phyloP scores from a whole-genome alignment of 2,113 vertebrate species.

The Cynoglossus semilaevis region DNA sequence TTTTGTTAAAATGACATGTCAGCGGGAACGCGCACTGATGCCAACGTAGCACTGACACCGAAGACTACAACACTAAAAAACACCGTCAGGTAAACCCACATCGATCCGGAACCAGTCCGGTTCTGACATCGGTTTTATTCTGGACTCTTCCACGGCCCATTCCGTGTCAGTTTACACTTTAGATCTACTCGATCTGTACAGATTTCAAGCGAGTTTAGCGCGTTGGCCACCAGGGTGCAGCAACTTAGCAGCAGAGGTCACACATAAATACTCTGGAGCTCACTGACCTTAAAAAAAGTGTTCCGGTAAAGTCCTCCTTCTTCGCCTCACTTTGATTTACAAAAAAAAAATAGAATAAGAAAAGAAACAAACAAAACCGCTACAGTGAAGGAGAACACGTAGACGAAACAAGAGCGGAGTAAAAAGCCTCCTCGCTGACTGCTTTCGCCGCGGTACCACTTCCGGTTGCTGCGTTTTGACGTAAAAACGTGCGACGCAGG shows the following conservation, averaged over 20 bases:
- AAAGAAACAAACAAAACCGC: not conserved
- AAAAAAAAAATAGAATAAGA: not conserved
- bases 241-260: conserved; percentile 46
- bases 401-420: not conserved
- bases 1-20: no score
- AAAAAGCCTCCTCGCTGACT: not conserved
- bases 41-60: no score
- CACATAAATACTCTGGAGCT: not conserved
- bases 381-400: not conserved
- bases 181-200: not conserved
- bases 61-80: no score
- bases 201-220: not conserved
- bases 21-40: no score
- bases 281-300: conserved; percentile 26
- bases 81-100: no score
- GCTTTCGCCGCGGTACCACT: not conserved
- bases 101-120: no score
- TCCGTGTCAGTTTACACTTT: no score
- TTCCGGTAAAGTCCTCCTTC: not conserved
- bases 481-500: not conserved
- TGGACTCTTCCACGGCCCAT: no score
- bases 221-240: not conserved
- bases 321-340: not conserved
- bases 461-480: conserved; percentile 31
- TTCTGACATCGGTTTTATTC: no score